Conservation (phyloP, 1,140 invertebrate genomes). For the Ceratina calcarata region DNA sequence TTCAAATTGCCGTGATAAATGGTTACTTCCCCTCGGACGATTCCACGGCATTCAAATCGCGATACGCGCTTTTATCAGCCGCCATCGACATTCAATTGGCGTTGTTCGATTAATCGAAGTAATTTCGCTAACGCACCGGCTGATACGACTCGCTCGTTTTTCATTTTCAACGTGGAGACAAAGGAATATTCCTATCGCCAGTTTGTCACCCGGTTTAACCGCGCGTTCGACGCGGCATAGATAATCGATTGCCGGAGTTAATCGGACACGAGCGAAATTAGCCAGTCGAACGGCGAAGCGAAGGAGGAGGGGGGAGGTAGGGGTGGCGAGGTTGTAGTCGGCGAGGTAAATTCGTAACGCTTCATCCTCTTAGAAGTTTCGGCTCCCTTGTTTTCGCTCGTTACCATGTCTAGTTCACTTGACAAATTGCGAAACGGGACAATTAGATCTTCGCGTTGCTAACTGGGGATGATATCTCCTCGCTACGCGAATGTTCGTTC, state of each 20-base stretch:
- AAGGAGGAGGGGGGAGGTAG: no score
- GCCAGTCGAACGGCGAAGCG: background rate
- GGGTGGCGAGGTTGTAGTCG: background rate
- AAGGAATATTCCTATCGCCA: background rate
- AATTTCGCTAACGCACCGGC: background rate
- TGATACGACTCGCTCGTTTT: slow-evolving; percentile 1
- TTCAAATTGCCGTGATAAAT: slow-evolving; percentile 9
- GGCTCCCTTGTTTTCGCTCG: slow-evolving; percentile 9
- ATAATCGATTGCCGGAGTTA: background rate
- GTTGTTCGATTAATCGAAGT: background rate
- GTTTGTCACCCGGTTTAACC: background rate
- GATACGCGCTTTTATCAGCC: background rate
- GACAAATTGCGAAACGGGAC: slow-evolving; percentile 24
- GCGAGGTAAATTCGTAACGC: slow-evolving; percentile 1
- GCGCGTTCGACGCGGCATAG: background rate
- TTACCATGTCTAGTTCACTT: slow-evolving; percentile 5
- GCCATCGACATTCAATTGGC: background rate
- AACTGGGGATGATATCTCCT: background rate
- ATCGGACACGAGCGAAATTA: slow-evolving; percentile 19
- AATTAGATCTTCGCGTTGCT: background rate
- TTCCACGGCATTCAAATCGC: slow-evolving; percentile 10
- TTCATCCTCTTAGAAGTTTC: slow-evolving; percentile 22
- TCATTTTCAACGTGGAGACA: background rate
- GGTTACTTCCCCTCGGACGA: background rate
- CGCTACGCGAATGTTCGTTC: background rate